Base-by-base conservation (phyloP, 2,888 invertebrate species). In the Acanthococcus lagerstroemiae region DNA sequence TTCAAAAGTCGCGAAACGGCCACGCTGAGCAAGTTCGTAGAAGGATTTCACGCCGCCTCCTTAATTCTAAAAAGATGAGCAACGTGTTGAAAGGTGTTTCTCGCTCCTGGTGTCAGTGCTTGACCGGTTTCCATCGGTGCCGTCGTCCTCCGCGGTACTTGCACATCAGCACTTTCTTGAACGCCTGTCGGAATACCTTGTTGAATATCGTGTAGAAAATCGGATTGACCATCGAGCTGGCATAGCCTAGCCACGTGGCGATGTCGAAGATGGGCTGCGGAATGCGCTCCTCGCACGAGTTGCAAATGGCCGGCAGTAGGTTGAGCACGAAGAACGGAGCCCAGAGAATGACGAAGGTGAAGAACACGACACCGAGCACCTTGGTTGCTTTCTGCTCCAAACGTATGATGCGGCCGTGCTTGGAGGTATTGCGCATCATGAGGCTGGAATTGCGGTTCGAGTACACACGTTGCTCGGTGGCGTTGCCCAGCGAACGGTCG, bases 141-240 rank as follows among this genome's bases (percentile, higher is more conserved):
- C 69, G 30, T 22, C 66, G 58, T 55, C 56, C 66, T 6, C 66
- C 60, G 24, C 69, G 67, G 75, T 89, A 90, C 71, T 84, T 82
- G 77, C 92, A 93, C 67, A 85, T 77, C 66, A 93, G 77, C 9
- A 93, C 89, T 76, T 88, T 89, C 74, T 90, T 88, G 76, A 93
- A 93, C 0, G 93, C 90, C 74, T 91, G 88, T 48, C 94, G 82
- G 78, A 95, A 95, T 67, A 91, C 88, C 75, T 92, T 91, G 78
- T 95, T 95, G 78, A 95, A 95, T 73, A 94, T 91, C 24, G 95
- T 95, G 76, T 95, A 95, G 78, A 95, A 94, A 73, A 95, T 89
- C 1, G 95, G 95, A 78, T 95, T 95, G 30, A 95, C 90, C 85
- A 92, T 92, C 15, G 92, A 92, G 74, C 92, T 92, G 65, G 92